These are phyloP conservation scores for Chrysaora quinquecirrha DNA, from an alignment of 30 jellyfish, hydroid and myxozoan species.

Conservation along the genomic window DNA sequence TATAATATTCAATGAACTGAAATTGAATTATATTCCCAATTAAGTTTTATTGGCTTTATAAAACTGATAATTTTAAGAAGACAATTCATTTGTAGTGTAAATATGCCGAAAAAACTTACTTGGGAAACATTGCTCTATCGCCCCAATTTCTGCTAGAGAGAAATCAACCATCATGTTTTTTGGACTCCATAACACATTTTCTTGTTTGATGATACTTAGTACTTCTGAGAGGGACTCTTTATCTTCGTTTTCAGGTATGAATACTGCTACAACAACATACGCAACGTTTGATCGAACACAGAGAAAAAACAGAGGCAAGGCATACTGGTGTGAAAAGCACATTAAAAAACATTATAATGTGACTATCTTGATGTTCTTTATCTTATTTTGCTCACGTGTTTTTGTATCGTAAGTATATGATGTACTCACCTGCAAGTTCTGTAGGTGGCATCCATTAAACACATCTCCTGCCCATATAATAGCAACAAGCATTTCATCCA, in stretches of 20 bases:
- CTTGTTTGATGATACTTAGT: slow-evolving; percentile 8
- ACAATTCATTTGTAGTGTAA: background rate
- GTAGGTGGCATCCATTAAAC: slow-evolving; percentile 24
- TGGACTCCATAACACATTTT: slow-evolving; percentile 46
- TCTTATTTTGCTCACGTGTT: background rate
- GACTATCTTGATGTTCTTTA: background rate
- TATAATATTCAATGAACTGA: too few relatives aligned
- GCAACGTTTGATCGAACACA: slow-evolving; percentile 38
- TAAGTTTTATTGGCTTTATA: too few relatives aligned
- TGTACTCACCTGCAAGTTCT: slow-evolving; percentile 11
- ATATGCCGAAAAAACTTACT: background rate
- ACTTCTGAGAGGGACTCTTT: slow-evolving; percentile 17
- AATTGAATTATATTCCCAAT: too few relatives aligned
- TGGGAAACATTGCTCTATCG: slow-evolving; percentile 41
- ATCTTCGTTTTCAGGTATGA: slow-evolving; percentile 43
- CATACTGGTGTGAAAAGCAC: slow-evolving; percentile 11
- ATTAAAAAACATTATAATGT: background rate
- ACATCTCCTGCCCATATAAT: slow-evolving; percentile 27
- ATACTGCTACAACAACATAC: slow-evolving; percentile 29
- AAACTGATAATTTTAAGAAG: too few relatives aligned
- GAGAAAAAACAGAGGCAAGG: slow-evolving; percentile 32
- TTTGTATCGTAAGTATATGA: background rate
- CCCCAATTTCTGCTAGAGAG: slow-evolving; percentile 46
- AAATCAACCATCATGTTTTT: slow-evolving; percentile 44
- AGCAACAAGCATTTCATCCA: slow-evolving; percentile 26